Conservation (phyloP, 1,140 invertebrate species). For the Papilio polytes region DNA sequence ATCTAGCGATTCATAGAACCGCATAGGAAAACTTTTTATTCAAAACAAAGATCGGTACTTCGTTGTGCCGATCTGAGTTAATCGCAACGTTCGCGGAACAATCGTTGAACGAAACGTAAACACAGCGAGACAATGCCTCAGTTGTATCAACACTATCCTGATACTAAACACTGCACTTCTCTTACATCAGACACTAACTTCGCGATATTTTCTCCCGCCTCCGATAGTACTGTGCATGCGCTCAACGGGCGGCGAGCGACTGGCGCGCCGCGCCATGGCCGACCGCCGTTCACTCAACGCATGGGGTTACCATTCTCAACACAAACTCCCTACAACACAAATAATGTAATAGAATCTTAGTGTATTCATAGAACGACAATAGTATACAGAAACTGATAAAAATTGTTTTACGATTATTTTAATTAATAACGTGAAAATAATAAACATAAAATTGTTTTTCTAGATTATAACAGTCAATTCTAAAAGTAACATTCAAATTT, state of each 20-base stretch:
- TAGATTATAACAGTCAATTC: not conserved
- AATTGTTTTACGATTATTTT: not conserved
- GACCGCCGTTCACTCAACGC: slow-evolving; percentile 66
- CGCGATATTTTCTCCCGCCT: slow-evolving; percentile 16
- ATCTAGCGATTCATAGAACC: slow-evolving; percentile 25
- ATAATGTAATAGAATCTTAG: not conserved
- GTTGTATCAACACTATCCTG: slow-evolving; percentile 55
- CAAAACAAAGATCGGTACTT: slow-evolving; percentile 33
- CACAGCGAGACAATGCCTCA: slow-evolving; percentile 59
- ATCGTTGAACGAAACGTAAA: slow-evolving; percentile 55
- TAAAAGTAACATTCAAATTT: not conserved
- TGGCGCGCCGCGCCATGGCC: slow-evolving; percentile 58
- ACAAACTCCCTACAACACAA: not conserved
- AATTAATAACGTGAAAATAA: not conserved
- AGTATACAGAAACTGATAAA: too few relatives aligned
- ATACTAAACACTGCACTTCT: slow-evolving; percentile 49
- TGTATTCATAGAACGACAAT: too few relatives aligned
- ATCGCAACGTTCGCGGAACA: slow-evolving; percentile 43
- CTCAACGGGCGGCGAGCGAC: slow-evolving; percentile 42
- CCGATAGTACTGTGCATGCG: slow-evolving; percentile 30
- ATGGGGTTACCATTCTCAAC: slow-evolving; percentile 50
- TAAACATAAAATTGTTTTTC: not conserved
- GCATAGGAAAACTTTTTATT: slow-evolving; percentile 32
- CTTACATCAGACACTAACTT: slow-evolving; percentile 38
- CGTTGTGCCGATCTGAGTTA: not conserved